These are phyloP conservation scores for Phyllotreta cruciferae DNA, from an alignment of 2,888 invertebrate species.

Conservation along the genomic window DNA sequence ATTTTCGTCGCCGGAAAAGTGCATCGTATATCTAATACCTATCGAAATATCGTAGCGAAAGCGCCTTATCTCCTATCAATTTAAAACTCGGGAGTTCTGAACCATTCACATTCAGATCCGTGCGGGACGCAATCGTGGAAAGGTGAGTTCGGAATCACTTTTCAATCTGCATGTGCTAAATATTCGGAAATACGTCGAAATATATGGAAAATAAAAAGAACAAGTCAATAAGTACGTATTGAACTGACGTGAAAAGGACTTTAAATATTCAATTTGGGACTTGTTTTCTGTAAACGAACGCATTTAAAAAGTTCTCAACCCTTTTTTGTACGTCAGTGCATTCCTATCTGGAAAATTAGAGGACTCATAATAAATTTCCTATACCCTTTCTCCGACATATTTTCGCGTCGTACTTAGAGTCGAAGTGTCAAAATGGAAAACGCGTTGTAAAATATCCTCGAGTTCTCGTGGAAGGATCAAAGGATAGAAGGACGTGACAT, in stretches of 20 bases:
- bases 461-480: slow-evolving; percentile 48
- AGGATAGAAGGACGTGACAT: slow-evolving; percentile 51
- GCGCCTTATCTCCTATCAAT: slow-evolving; percentile 26
- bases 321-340: not conserved
- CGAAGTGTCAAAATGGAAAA: slow-evolving; percentile 32
- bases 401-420: slow-evolving; percentile 24
- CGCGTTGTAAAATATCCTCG: slow-evolving; percentile 43
- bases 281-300: no score
- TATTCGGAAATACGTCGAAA: slow-evolving; percentile 6
- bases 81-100: slow-evolving; percentile 14
- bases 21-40: slow-evolving; percentile 15
- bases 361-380: not conserved
- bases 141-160: slow-evolving; percentile 35
- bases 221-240: not conserved
- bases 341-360: not conserved
- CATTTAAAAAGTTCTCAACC: not conserved
- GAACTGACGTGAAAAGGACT: no score
- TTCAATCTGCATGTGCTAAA: slow-evolving; percentile 41
- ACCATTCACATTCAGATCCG: slow-evolving; percentile 23
- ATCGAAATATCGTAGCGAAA: slow-evolving; percentile 21
- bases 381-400: slow-evolving; percentile 9
- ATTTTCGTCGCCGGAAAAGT: slow-evolving; percentile 17
- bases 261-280: no score
- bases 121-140: slow-evolving; percentile 31
- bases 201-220: slow-evolving; percentile 1